These are phyloP conservation scores for Mobula birostris DNA, from an alignment of 2,113 vertebrate genomes.

Conservation along the genomic window DNA sequence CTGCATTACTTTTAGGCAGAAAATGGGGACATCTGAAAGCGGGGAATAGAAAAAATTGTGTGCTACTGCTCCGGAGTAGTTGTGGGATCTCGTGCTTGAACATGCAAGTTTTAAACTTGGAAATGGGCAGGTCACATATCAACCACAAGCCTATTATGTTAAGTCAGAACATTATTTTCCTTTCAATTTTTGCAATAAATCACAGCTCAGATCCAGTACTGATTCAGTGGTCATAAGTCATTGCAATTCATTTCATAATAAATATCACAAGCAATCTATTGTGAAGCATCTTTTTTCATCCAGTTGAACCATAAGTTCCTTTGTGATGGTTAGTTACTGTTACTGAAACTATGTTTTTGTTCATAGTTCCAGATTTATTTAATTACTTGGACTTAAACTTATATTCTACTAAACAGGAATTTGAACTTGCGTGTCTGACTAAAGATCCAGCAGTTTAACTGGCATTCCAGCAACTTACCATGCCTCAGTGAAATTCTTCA, in stretches of 20 bases:
- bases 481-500: too few relatives aligned
- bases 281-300: not conserved
- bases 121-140: not conserved
- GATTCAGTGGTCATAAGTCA: not conserved
- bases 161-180: not conserved
- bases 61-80: not conserved
- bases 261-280: not conserved
- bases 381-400: not conserved
- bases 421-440: not conserved
- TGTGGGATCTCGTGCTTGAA: not conserved
- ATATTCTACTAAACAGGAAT: not conserved
- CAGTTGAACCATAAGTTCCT: not conserved
- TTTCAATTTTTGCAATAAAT: not conserved
- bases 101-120: not conserved
- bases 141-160: not conserved
- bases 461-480: too few relatives aligned
- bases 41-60: not conserved
- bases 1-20: too few relatives aligned
- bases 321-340: not conserved
- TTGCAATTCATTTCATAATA: not conserved
- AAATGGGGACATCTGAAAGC: not conserved
- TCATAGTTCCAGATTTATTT: too few relatives aligned
- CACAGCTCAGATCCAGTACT: not conserved
- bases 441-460: too few relatives aligned
- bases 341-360: too few relatives aligned